Evolutionary conservation across 2,113 vertebrate species (phyloP).

Genomic region (Pluvialis apricaria): DNA sequence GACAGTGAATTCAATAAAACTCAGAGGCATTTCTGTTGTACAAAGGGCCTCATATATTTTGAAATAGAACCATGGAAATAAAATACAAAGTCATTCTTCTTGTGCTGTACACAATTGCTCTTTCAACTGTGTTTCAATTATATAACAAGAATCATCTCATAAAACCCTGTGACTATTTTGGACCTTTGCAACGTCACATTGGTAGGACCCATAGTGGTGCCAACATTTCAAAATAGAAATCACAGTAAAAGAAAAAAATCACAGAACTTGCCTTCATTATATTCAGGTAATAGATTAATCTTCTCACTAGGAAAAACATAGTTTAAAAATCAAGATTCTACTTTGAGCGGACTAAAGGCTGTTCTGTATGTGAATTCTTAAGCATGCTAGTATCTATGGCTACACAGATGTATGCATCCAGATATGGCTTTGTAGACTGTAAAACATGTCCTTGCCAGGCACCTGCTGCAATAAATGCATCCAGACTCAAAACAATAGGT

Average conservation of each 20-base stretch:
- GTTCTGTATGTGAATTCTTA: not conserved
- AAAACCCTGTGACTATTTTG: not conserved
- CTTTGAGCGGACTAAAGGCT: not conserved
- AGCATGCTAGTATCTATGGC: not conserved
- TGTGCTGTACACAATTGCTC: not conserved
- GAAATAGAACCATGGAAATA: not conserved
- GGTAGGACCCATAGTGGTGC: not conserved
- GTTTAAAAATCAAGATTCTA: not conserved
- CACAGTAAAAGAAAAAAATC: not conserved
- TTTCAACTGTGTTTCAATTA: not conserved
- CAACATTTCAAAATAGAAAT: not conserved
- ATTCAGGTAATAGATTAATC: not conserved
- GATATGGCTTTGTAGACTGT: not conserved
- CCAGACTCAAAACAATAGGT: not conserved
- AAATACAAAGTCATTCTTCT: conserved; percentile 16
- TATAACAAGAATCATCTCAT: not conserved
- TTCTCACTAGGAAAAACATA: not conserved
- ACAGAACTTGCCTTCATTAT: not conserved
- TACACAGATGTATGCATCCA: not conserved
- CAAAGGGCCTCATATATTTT: not conserved
- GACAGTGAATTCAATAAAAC: not conserved
- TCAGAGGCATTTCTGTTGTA: not conserved
- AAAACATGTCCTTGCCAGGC: not conserved
- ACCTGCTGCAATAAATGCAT: not conserved
- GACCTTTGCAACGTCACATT: not conserved